Evolutionary conservation across 2,113 vertebrate genomes (phyloP), one percentile per base, ranked within the genome.

Genomic region (Amphiprion percula): DNA sequence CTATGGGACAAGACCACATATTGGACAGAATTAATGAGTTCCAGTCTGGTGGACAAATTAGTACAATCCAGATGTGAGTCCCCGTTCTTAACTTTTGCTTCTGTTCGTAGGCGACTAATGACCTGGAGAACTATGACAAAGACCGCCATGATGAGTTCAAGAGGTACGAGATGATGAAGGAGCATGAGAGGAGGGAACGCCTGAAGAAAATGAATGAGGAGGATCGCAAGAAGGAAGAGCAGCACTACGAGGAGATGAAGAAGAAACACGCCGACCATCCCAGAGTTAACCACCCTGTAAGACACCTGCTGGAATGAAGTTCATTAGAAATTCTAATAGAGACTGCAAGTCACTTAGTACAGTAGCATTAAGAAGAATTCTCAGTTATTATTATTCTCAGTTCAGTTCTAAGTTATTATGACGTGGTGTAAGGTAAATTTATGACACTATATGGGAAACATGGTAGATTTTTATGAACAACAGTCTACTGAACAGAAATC

Each of bases 271-370:
- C 94, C 56, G 89, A 96, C 72, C 97, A 99, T 64, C 96, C 97
- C 58, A 98, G 98, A 96, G 91, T 99, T 58, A 97, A 99, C 89
- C 97, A 98, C 85, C 97, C 97, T 74, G 97, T 98, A 94, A 96
- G 95, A 44, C 21, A n/a, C 19, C 33, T 17, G 59, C 12, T 56
- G n/a, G 7, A 30, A 7, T 54, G 10, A 15, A 11, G 1, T 28
- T 33, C 14, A 60, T 61, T 33, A 44, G 2, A 7, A n/a, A 53
- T 39, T 11, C 52, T 30, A 46, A n/a, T 0, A n/a, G n/a, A 30
- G 16, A 41, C 37, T 58, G 30, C 21, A 58, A 3, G 23, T 17
- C 15, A 5, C 41, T 17, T 10, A 33, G 17, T 4, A 15, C 15
- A 54, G n/a, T n/a, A 46, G 30, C 16, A 4, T n/a, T 0, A 41